phyloP scores from a whole-genome alignment of 2,113 vertebrate species.

The Strigops habroptila region DNA sequence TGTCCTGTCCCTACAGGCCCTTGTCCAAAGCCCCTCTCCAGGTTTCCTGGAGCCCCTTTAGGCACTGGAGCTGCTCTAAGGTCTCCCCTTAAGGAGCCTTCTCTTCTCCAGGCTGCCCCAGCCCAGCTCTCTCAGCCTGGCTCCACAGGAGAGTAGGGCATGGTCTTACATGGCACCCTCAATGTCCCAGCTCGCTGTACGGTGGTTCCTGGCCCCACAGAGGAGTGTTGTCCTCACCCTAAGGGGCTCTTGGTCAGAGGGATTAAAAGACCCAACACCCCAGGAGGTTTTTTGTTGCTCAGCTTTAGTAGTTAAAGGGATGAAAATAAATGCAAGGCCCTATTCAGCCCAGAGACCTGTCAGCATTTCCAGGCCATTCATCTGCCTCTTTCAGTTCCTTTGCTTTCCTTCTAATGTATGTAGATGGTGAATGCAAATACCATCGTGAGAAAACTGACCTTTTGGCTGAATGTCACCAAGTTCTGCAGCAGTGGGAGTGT shows the following conservation, averaged over 20 bases:
- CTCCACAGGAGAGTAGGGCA: background rate
- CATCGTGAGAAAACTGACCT: constrained; percentile 46
- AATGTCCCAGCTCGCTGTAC: background rate
- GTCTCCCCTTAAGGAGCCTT: too few species aligned
- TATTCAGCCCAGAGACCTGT: background rate
- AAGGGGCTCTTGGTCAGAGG: background rate
- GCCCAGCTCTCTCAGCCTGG: background rate
- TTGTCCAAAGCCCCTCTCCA: background rate
- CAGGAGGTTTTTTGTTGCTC: background rate
- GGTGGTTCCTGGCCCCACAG: background rate
- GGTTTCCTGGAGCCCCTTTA: background rate
- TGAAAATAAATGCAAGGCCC: background rate
- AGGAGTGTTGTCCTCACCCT: background rate
- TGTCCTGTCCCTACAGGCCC: background rate
- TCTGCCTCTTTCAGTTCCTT: background rate
- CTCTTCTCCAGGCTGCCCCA: background rate
- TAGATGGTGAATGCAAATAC: constrained; percentile 59
- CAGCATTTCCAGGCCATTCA: background rate
- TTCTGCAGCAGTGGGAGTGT: constrained; percentile 48
- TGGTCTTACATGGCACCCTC: background rate
- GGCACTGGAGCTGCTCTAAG: background rate
- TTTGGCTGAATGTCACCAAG: constrained; percentile 63
- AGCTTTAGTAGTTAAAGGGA: background rate
- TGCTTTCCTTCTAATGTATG: background rate
- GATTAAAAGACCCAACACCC: background rate